phyloP scores from a whole-genome alignment of 2,888 invertebrate genomes.

The Epinotia bilunana region DNA sequence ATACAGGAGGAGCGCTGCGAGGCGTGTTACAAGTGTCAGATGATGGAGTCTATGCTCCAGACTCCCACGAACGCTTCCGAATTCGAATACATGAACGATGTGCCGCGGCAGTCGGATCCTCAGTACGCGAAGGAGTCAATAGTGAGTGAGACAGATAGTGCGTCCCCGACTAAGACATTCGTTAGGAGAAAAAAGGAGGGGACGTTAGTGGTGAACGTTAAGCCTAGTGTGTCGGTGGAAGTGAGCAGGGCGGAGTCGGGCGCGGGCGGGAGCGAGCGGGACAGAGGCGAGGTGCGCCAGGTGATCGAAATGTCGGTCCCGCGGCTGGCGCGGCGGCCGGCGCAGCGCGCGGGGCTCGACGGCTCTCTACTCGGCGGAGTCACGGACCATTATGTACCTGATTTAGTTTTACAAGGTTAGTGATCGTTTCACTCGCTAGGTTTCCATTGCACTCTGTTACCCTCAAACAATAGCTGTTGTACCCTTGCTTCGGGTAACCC shows the following conservation, averaged over 20 bases:
- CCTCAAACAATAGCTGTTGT: no score
- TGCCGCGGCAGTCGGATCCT: slow-evolving; percentile 71
- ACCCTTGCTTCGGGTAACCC: no score
- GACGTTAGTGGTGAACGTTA: slow-evolving; percentile 73
- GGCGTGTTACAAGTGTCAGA: slow-evolving; percentile 80
- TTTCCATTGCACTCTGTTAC: not conserved
- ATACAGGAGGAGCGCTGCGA: slow-evolving; percentile 81
- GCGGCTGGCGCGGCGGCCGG: slow-evolving; percentile 53
- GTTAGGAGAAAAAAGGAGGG: slow-evolving; percentile 73
- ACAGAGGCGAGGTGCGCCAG: slow-evolving; percentile 64
- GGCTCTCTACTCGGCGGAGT: slow-evolving; percentile 86
- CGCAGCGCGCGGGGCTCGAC: slow-evolving; percentile 78
- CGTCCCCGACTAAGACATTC: slow-evolving; percentile 73
- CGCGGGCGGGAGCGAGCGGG: slow-evolving; percentile 49
- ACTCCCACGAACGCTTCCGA: slow-evolving; percentile 92
- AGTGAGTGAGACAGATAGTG: slow-evolving; percentile 54
- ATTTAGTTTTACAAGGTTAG: slow-evolving; percentile 90
- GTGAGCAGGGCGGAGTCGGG: slow-evolving; percentile 49
- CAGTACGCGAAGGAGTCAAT: slow-evolving; percentile 72
- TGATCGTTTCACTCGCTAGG: slow-evolving; percentile 9
- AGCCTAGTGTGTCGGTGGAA: slow-evolving; percentile 48
- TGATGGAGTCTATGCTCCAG: slow-evolving; percentile 86
- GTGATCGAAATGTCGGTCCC: slow-evolving; percentile 85
- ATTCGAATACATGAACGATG: slow-evolving; percentile 82
- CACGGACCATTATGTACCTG: slow-evolving; percentile 88